Evolutionary conservation across 2,888 invertebrate species (phyloP).

Genomic region (Trissolcus japonicus): DNA sequence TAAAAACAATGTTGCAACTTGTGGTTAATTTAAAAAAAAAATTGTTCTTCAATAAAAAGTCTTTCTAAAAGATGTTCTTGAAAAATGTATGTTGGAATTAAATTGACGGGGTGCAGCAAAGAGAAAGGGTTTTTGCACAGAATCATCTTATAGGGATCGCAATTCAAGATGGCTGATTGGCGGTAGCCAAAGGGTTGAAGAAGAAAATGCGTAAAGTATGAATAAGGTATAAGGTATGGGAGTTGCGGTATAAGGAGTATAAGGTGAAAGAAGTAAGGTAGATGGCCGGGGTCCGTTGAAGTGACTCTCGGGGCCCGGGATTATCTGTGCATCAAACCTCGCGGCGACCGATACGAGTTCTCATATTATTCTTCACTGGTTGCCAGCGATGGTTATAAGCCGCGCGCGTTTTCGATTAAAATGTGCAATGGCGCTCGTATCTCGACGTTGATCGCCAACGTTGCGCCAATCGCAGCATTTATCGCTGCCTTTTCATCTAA

Average conservation of each 20-base stretch:
- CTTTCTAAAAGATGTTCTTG: no score
- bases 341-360: conserved; percentile 68
- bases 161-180: conserved; percentile 55
- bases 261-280: conserved; percentile 57
- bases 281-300: conserved; percentile 52
- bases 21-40: no score
- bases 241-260: neutral
- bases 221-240: conserved; percentile 57
- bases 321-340: conserved; percentile 68
- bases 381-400: conserved; percentile 54
- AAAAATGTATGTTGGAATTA: no score
- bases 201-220: conserved; percentile 59
- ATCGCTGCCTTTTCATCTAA: conserved; percentile 49
- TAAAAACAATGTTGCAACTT: no score
- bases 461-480: conserved; percentile 42
- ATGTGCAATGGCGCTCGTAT: conserved; percentile 55
- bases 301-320: conserved; percentile 58
- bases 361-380: conserved; percentile 65
- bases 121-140: conserved; percentile 11
- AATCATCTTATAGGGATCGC: conserved; percentile 36
- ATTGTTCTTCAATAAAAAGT: no score
- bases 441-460: conserved; percentile 48
- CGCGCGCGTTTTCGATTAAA: conserved; percentile 58
- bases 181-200: conserved; percentile 58
- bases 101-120: no score